Evolutionary conservation across 1,140 invertebrate genomes (phyloP).

Genomic region (Meloidogyne exigua): DNA sequence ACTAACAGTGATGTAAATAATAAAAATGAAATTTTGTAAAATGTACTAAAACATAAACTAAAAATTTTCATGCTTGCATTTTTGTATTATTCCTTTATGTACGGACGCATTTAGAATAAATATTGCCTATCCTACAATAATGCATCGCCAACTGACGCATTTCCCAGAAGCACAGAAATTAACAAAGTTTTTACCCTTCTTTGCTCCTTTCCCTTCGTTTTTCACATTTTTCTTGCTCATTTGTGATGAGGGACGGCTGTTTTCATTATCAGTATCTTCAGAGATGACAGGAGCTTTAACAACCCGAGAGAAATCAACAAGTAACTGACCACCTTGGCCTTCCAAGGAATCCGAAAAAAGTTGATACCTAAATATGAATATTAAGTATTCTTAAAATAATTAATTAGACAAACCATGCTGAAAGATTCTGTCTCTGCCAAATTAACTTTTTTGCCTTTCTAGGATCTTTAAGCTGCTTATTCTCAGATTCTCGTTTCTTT

Average conservation of each 20-base stretch:
- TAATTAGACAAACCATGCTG: conserved; percentile 45
- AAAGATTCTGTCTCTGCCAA: conserved; percentile 42
- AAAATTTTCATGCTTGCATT: too few species aligned
- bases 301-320: conserved; percentile 60
- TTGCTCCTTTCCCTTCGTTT: conserved; percentile 25
- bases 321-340: conserved; percentile 57
- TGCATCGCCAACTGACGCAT: too few species aligned
- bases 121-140: too few species aligned
- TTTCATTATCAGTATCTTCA: conserved; percentile 9
- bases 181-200: neutral
- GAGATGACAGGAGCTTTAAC: conserved; percentile 49
- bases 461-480: conserved; percentile 18
- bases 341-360: conserved; percentile 59
- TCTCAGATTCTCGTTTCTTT: conserved; percentile 21
- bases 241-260: neutral
- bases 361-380: conserved; percentile 55
- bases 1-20: too few species aligned
- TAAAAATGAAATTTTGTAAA: too few species aligned
- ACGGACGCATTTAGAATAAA: too few species aligned
- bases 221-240: conserved; percentile 22
- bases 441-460: conserved; percentile 35
- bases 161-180: too few species aligned
- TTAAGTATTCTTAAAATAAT: neutral
- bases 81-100: too few species aligned
- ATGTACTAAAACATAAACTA: too few species aligned